Base-by-base conservation (phyloP, 2,888 invertebrate species). In the Unio pictorum region DNA sequence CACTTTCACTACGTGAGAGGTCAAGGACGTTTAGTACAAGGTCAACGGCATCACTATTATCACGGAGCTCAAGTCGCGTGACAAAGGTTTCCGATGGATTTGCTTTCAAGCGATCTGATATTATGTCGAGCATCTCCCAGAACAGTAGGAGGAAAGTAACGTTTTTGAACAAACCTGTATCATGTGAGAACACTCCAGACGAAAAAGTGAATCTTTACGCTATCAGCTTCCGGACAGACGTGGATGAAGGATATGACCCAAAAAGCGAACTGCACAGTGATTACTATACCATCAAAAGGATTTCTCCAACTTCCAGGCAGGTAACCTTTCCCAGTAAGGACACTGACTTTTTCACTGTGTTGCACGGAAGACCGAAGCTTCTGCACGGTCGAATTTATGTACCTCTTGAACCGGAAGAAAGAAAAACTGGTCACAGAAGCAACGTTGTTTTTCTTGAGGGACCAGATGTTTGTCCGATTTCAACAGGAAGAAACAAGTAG, bases 261-360 rank as follows among this genome's bases (percentile, higher is more conserved):
- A 68, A 75, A 59, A 74, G 76, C 60, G 81, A 82, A 45, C 61
- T 75, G 1, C 78, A 74, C 55, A 78, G 74, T 62, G 83, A 83
- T 59, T 74, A 76, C 57, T 80, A 75, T 69, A 73, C 72, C 62
- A 70, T 80, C n/a, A 80, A 79, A 66, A 71, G 80, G 20, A 60
- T 80, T 23, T 69, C 65, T 59, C 61, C 72, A 6, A 72, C 64
- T 67, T 64, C 75, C 26, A 71, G 77, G 61, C 77, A 77, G 23
- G 77, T 77, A 58, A 68, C 71, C 15, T 77, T 77, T 68, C 77
- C 77, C 4, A 75, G 72, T 68, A 56, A 64, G 4, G 69, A 69
- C 67, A 59, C 56, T 2, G 74, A 75, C 23, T 77, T 77, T 68
- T 71, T 56, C 18, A 67, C 77, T 4, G 71, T 77, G 17, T 61